These are phyloP conservation scores for Onychostoma macrolepis DNA, from an alignment of 2,113 vertebrate genomes.

Conservation along the genomic window DNA sequence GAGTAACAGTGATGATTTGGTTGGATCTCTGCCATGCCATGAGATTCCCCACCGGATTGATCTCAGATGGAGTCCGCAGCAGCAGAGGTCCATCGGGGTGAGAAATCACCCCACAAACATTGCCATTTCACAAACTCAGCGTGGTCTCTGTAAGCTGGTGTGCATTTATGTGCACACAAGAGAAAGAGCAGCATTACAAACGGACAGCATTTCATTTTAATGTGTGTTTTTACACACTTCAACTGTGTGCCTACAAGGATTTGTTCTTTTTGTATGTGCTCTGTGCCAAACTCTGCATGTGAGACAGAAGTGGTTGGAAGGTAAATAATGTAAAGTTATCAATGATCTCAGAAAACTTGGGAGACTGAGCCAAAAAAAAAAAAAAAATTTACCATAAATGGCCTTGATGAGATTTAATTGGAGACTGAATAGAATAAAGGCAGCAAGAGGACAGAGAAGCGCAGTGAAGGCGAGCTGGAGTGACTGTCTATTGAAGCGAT, in stretches of 20 bases:
- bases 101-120: slow-evolving; percentile 49
- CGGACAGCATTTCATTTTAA: slow-evolving; percentile 6
- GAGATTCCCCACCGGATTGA: slow-evolving; percentile 61
- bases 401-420: slow-evolving; percentile 70
- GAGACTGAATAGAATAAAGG: slow-evolving; percentile 56
- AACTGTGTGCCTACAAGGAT: background rate
- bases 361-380: slow-evolving; percentile 43
- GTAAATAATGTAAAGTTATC: background rate
- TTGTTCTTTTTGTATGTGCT: slow-evolving; percentile 8
- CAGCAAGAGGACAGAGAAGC: slow-evolving; percentile 20
- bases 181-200: background rate
- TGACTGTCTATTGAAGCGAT: slow-evolving; percentile 36
- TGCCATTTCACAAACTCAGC: slow-evolving; percentile 55
- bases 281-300: background rate
- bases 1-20: slow-evolving; percentile 56
- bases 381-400: slow-evolving; percentile 63
- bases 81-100: slow-evolving; percentile 54
- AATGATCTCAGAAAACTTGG: slow-evolving; percentile 28
- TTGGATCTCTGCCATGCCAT: slow-evolving; percentile 64
- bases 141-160: background rate
- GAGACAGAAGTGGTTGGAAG: background rate
- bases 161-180: background rate
- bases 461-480: slow-evolving; percentile 9
- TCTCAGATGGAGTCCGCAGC: slow-evolving; percentile 53
- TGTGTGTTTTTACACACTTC: background rate